Evolutionary conservation across 2,797 vertebrate genomes (phyloP).

Genomic region (Anniella stebbinsi): DNA sequence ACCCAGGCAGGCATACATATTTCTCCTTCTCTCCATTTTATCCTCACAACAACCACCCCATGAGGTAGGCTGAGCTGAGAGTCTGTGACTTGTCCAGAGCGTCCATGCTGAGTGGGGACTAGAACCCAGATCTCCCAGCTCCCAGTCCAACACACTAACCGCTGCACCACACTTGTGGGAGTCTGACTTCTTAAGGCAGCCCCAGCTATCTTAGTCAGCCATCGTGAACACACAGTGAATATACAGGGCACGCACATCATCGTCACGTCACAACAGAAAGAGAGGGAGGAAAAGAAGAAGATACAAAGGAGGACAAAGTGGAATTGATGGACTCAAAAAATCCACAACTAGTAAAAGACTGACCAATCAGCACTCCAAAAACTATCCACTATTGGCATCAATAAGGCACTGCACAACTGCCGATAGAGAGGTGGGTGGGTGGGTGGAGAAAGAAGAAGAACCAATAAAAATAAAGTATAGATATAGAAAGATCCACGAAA

Average conservation of each 20-base stretch:
- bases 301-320: constrained; percentile 28
- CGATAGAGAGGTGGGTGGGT: constrained; percentile 26
- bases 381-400: constrained; percentile 71
- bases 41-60: no score
- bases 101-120: no score
- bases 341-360: constrained; percentile 81
- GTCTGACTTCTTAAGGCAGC: background rate
- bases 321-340: constrained; percentile 73
- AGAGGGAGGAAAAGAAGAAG: constrained; percentile 56
- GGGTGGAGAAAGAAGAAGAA: constrained; percentile 7
- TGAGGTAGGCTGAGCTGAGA: no score
- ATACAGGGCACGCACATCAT: constrained; percentile 73
- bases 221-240: constrained; percentile 10
- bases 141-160: no score
- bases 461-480: constrained; percentile 77
- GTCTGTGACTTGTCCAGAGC: no score
- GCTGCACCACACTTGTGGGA: background rate
- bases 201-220: background rate
- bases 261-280: constrained; percentile 82
- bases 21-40: no score
- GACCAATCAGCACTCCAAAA: constrained; percentile 81
- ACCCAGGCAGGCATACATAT: no score
- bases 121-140: no score
- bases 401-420: constrained; percentile 47
- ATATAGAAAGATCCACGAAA: constrained; percentile 80